These are phyloP conservation scores for Auanema freiburgensis DNA, from an alignment of 2,888 invertebrate species.

Conservation along the genomic window DNA sequence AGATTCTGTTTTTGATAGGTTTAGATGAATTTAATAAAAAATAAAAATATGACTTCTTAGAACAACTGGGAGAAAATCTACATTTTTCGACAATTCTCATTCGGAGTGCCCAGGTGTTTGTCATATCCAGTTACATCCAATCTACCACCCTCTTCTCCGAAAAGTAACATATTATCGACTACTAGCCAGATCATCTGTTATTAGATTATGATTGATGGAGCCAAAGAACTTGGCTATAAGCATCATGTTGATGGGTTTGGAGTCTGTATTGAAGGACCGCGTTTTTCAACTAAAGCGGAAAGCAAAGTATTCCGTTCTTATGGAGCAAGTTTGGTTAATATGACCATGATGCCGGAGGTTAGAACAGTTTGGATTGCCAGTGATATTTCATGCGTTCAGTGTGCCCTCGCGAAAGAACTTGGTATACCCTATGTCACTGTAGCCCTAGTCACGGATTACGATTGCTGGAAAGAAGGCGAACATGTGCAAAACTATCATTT, in stretches of 20 bases:
- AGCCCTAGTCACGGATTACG: conserved; percentile 96
- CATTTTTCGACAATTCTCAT: conserved; percentile 76
- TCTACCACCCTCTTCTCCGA: conserved; percentile 80
- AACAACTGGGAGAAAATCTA: conserved; percentile 49
- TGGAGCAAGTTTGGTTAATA: conserved; percentile 89
- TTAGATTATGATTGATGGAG: conserved; percentile 36
- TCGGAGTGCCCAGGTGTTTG: conserved; percentile 79
- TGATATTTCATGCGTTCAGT: conserved; percentile 68
- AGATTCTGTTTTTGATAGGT: conserved; percentile 76
- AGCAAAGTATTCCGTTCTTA: conserved; percentile 82
- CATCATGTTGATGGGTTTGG: conserved; percentile 75
- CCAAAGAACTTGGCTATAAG: conserved; percentile 62
- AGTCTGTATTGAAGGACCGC: conserved; percentile 79
- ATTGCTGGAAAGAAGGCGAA: conserved; percentile 82
- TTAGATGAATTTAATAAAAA: neutral
- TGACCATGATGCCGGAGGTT: conserved; percentile 97
- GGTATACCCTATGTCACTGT: conserved; percentile 88
- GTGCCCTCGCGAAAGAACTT: conserved; percentile 88
- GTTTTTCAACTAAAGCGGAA: conserved; percentile 71
- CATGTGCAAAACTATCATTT: conserved; percentile 20
- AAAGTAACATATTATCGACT: conserved; percentile 62
- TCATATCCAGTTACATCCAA: conserved; percentile 88
- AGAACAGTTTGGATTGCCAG: conserved; percentile 1
- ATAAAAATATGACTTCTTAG: conserved; percentile 18
- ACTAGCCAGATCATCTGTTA: neutral